Percentiles rank a stretch among this genome's conserved stretches.
Conservation (phyloP, 2,888 invertebrate species). For the Caenorhabditis afra region DNA sequence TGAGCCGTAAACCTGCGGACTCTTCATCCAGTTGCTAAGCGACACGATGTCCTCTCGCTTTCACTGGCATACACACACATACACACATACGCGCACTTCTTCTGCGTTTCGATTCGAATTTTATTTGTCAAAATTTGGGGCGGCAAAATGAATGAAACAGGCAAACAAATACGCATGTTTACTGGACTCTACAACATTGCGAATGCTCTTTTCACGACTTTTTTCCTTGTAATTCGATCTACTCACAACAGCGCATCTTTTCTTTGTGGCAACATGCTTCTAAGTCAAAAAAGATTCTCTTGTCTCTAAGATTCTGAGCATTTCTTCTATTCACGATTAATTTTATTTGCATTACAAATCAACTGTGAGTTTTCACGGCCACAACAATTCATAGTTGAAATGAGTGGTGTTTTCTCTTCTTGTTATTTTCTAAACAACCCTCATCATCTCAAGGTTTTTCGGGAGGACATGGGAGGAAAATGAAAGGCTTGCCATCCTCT, state of each 20-base stretch:
- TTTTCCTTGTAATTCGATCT: slow-evolving; percentile 54
- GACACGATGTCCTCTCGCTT: slow-evolving; percentile 25
- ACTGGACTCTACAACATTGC: slow-evolving; percentile 32
- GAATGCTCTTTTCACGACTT: slow-evolving; percentile 51
- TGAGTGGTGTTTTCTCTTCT: slow-evolving; percentile 2
- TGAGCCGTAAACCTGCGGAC: slow-evolving; percentile 14
- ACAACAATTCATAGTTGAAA: background rate
- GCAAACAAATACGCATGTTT: slow-evolving; percentile 53
- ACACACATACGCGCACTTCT: slow-evolving; percentile 21
- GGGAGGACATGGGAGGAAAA: background rate
- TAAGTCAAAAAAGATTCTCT: slow-evolving; percentile 34
- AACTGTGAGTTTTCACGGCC: background rate
- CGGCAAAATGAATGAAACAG: slow-evolving; percentile 41
- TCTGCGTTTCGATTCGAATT: too few species aligned
- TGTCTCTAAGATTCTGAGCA: slow-evolving; percentile 9
- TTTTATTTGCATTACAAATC: too few species aligned
- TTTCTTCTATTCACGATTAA: too few species aligned
- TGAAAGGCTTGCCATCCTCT: slow-evolving; percentile 18
- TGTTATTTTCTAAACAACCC: slow-evolving; percentile 36
- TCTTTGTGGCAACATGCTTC: slow-evolving; percentile 39
- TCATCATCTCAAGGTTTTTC: slow-evolving; percentile 38
- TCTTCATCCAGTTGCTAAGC: slow-evolving; percentile 38
- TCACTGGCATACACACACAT: slow-evolving; percentile 10
- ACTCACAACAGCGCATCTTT: slow-evolving; percentile 54
- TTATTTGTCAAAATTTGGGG: slow-evolving; percentile 44